A percentile compares a stretch with the other conserved stretches of the same genome.
phyloP scores from a whole-genome alignment of 2,113 vertebrate species.

The Cinclus mexicanus region DNA sequence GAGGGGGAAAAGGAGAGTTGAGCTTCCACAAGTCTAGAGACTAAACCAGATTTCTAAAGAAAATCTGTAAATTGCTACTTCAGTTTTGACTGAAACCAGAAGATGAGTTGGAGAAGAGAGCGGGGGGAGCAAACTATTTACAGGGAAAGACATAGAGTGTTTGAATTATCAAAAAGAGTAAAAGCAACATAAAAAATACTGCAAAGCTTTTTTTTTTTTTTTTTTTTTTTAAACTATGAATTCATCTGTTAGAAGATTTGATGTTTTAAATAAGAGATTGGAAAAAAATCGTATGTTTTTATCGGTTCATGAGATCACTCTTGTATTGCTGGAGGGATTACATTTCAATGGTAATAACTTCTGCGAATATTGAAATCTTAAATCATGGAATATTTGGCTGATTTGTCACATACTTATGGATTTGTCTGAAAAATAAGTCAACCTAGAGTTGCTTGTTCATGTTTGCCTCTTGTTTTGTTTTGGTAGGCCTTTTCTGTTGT shows the following conservation, averaged over 20 bases:
- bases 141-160: background rate
- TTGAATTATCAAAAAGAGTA: background rate
- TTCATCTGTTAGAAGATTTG: background rate
- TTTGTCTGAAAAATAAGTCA: background rate
- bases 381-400: background rate
- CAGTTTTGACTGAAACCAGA: background rate
- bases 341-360: background rate
- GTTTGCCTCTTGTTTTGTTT: background rate
- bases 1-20: background rate
- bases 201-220: background rate
- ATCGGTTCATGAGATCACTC: background rate
- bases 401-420: background rate
- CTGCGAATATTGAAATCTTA: background rate
- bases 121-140: background rate
- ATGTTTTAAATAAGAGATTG: background rate
- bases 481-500: conserved; percentile 89
- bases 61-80: background rate
- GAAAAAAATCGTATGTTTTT: background rate
- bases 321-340: background rate
- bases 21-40: background rate
- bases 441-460: background rate
- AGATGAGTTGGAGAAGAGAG: background rate
- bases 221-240: background rate
- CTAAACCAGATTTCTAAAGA: background rate
- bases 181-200: background rate